These are phyloP conservation scores for Chalcosyrphus nemorum DNA, from an alignment of 2,888 invertebrate genomes.

Conservation along the genomic window DNA sequence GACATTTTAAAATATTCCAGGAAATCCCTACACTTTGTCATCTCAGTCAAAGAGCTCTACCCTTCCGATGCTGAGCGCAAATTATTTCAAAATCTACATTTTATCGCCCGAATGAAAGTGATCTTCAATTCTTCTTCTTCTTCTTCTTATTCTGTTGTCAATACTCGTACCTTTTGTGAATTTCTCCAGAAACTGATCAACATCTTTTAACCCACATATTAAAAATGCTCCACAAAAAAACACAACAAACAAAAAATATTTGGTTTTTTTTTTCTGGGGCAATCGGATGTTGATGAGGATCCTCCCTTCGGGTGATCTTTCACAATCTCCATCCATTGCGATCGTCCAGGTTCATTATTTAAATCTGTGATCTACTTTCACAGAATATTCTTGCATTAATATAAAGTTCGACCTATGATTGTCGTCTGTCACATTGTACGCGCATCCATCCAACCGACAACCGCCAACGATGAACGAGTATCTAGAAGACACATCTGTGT, in stretches of 20 bases:
- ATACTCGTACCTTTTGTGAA: not conserved
- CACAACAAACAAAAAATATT: slow-evolving; percentile 2
- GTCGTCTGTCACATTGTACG: not conserved
- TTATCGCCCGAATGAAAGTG: slow-evolving; percentile 21
- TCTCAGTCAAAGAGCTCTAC: not conserved
- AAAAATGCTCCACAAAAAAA: slow-evolving; percentile 26
- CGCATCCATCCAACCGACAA: too few species aligned
- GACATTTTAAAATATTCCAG: slow-evolving; percentile 26
- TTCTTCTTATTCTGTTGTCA: slow-evolving; percentile 13
- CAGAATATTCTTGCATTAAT: slow-evolving; percentile 49
- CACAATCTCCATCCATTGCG: slow-evolving; percentile 64
- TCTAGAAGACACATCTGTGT: not conserved
- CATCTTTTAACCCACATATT: slow-evolving; percentile 65
- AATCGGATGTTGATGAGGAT: not conserved
- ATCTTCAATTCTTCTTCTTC: too few species aligned
- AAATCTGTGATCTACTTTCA: slow-evolving; percentile 65
- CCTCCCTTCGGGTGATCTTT: slow-evolving; percentile 44
- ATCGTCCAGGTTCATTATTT: slow-evolving; percentile 55
- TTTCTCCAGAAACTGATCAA: slow-evolving; percentile 60
- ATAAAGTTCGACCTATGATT: slow-evolving; percentile 38
- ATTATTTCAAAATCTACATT: slow-evolving; percentile 32
- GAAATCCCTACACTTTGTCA: slow-evolving; percentile 6
- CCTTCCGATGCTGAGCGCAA: slow-evolving; percentile 3
- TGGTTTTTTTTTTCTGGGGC: not conserved
- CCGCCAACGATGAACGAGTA: not conserved